These are phyloP conservation scores for Rhinoraja longicauda DNA, from an alignment of 2,797 vertebrate species.

Conservation along the genomic window DNA sequence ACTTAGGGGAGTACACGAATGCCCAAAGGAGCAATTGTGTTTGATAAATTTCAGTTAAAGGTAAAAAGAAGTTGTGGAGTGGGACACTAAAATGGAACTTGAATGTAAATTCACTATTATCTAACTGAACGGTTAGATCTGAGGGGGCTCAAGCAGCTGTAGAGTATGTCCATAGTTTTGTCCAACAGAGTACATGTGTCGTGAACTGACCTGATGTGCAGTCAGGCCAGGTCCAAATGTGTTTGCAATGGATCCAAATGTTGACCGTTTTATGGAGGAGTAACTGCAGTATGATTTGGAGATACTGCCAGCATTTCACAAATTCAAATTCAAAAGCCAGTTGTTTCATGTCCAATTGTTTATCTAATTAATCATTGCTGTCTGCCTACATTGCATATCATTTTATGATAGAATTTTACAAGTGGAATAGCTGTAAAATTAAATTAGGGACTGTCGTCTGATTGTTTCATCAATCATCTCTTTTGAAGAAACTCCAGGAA, in stretches of 20 bases:
- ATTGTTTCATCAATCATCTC: neutral
- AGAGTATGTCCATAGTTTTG: neutral
- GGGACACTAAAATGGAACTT: neutral
- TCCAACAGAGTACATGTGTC: neutral
- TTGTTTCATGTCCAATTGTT: neutral
- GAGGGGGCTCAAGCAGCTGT: neutral
- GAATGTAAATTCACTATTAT: neutral
- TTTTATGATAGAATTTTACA: neutral
- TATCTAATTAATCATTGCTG: neutral
- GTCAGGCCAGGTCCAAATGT: neutral
- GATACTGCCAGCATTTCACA: neutral
- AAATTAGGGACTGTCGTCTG: neutral
- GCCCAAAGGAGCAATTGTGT: neutral
- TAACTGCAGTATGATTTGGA: neutral
- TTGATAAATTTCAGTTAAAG: neutral
- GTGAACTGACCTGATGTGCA: neutral
- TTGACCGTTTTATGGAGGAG: neutral
- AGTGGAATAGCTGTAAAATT: neutral
- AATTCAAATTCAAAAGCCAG: neutral
- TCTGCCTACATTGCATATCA: neutral
- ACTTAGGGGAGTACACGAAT: neutral
- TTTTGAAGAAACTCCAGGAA: neutral
- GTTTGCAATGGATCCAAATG: neutral
- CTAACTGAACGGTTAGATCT: neutral
- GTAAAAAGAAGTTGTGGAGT: neutral